Evolutionary conservation across 2,888 invertebrate genomes (phyloP), one percentile per base, ranked within the genome.

Genomic region (Plusia festucae): DNA sequence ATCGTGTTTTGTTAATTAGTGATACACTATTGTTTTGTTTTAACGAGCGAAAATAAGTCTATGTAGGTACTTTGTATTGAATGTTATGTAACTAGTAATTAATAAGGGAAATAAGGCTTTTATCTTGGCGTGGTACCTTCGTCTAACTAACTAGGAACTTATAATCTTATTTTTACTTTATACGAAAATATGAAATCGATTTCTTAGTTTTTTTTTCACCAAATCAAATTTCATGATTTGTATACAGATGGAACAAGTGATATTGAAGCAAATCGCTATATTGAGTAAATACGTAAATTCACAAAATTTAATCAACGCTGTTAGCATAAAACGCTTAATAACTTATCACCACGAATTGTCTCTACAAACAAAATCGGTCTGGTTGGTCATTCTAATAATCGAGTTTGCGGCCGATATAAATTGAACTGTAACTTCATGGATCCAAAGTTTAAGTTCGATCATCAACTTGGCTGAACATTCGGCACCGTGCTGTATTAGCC

Each of bases 301-400:
- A 32, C 15, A 7, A 49, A 57, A 49, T 32, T 58, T 32, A 34
- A 34, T 40, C 22, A 40, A 32, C 13, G 49, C 49, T 20, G 24
- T 49, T 46, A 30, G 24, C 18, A 57, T 49, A 15, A 57, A 57
- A 5, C 49, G n/a, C n/a, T 51, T 30, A 32, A 20, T 51, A 58
- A 49, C 49, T 58, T 49, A 58, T 58, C 49, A 51, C 20, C 20
- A 30, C 15, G 18, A 16, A 51, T 32, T 30, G 20, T 51, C 30
- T 44, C 16, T 22, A 51, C n/a, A 20, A 51, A 9, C 58, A 51
- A 49, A 57, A 57, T 57, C 30, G 49, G 13, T 6, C 22, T 18
- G 16, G 18, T 57, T 32, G 30, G 20, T 32, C 30, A 46, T 51
- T 32, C n/a, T 58, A 58, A 58, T 58, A 20, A 30, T 18, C 15